These are phyloP conservation scores for Planiliza haematocheilus DNA, from an alignment of 2,113 vertebrate species.

Conservation along the genomic window DNA sequence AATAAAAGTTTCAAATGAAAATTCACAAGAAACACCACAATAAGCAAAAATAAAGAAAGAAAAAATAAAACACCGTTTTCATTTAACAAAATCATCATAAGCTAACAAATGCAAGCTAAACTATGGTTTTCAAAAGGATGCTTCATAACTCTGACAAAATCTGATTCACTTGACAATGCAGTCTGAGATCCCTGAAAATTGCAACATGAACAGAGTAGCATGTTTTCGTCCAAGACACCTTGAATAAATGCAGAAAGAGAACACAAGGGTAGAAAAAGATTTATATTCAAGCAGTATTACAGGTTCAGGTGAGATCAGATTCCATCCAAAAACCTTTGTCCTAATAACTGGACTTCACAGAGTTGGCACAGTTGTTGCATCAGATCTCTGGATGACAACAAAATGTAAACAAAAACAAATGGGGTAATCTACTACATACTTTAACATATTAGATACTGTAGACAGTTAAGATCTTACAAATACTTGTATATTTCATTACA, in stretches of 20 bases:
- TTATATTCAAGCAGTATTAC: constrained; percentile 70
- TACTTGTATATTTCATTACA: constrained; percentile 60
- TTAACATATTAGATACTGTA: constrained; percentile 45
- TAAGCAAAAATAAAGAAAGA: constrained; percentile 58
- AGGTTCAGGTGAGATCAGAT: constrained; percentile 65
- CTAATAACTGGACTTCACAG: constrained; percentile 57
- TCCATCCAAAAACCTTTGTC: constrained; percentile 61
- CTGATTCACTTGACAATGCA: constrained; percentile 65
- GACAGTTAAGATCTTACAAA: constrained; percentile 51
- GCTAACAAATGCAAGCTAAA: constrained; percentile 69
- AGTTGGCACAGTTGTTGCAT: constrained; percentile 75
- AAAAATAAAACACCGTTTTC: constrained; percentile 57
- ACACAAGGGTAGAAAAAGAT: constrained; percentile 63
- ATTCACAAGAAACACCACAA: constrained; percentile 76
- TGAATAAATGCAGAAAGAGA: constrained; percentile 63
- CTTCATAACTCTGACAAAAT: constrained; percentile 55
- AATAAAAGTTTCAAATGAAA: constrained; percentile 75
- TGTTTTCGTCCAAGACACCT: constrained; percentile 49
- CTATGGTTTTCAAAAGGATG: constrained; percentile 53
- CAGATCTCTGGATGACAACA: constrained; percentile 61
- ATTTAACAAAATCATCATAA: constrained; percentile 62
- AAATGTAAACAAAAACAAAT: constrained; percentile 49
- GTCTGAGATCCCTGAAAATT: constrained; percentile 79
- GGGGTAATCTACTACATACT: constrained; percentile 31
- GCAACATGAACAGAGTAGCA: constrained; percentile 64